phyloP scores from a whole-genome alignment of 2,797 vertebrate genomes.

The Kryptopterus vitreolus region DNA sequence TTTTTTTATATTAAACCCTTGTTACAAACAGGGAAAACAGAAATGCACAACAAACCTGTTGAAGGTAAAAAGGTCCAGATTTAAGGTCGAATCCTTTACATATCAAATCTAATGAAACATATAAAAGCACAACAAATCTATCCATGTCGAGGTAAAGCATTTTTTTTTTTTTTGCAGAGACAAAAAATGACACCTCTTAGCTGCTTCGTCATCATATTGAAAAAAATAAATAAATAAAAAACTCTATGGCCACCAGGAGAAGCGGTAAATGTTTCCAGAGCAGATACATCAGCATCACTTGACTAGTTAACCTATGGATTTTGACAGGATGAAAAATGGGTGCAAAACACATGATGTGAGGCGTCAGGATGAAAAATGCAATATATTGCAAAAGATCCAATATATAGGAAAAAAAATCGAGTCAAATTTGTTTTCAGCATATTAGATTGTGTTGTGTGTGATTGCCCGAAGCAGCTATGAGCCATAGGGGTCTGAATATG shows the following conservation, averaged over 20 bases:
- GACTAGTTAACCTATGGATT: conserved; percentile 4
- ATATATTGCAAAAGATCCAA: not conserved
- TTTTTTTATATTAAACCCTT: not conserved
- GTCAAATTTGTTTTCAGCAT: not conserved
- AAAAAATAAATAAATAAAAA: too few relatives aligned
- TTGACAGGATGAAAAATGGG: conserved; percentile 21
- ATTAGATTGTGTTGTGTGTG: not conserved
- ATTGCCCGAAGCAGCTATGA: not conserved
- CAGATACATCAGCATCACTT: conserved; percentile 17
- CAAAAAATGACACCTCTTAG: not conserved
- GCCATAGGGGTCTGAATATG: not conserved
- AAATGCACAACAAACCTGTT: not conserved
- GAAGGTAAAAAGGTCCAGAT: not conserved
- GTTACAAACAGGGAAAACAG: not conserved
- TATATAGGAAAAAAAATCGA: not conserved
- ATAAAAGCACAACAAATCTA: conserved; percentile 11
- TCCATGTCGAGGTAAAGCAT: not conserved
- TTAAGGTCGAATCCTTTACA: not conserved
- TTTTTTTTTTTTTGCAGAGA: not conserved
- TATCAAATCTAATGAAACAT: conserved; percentile 16
- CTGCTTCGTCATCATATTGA: conserved; percentile 11
- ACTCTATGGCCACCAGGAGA: not conserved
- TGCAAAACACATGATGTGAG: not conserved
- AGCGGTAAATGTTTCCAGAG: conserved; percentile 18
- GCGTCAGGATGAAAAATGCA: not conserved